phyloP scores from a whole-genome alignment of 2,797 vertebrate genomes.

The Microchirus variegatus region DNA sequence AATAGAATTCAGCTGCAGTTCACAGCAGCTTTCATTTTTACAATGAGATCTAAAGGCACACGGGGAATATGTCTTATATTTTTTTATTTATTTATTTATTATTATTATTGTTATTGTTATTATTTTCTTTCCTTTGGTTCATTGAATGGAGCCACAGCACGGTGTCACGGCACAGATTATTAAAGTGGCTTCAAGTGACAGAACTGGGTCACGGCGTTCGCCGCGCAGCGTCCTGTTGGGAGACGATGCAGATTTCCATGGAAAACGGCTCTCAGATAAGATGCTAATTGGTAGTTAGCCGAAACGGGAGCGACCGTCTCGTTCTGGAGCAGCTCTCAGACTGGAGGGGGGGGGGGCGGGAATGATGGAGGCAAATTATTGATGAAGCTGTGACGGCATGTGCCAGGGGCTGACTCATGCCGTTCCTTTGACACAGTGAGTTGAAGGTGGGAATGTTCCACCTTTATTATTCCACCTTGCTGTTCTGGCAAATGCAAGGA shows the following conservation, averaged over 20 bases:
- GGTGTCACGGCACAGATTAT: conserved; percentile 50
- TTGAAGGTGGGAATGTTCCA: not conserved
- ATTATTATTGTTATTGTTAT: conserved; percentile 34
- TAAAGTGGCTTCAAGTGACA: conserved; percentile 63
- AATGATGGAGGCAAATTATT: conserved; percentile 35
- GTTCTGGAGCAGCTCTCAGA: conserved; percentile 19
- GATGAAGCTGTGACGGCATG: conserved; percentile 7
- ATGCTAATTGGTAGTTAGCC: conserved; percentile 63
- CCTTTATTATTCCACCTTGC: not conserved
- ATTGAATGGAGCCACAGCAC: conserved; percentile 29
- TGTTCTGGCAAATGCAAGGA: not conserved
- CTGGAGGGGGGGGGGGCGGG: too few species aligned
- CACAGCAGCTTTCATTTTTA: conserved; percentile 9
- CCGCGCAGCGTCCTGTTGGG: conserved; percentile 56
- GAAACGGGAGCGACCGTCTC: conserved; percentile 46
- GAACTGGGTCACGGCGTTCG: conserved; percentile 74
- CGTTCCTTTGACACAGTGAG: not conserved
- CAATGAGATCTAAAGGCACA: conserved; percentile 25
- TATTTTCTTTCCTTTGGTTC: conserved; percentile 29
- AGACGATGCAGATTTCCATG: conserved; percentile 60
- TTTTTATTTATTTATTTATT: conserved; percentile 30
- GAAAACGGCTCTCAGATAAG: conserved; percentile 58
- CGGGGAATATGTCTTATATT: not conserved
- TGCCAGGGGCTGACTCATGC: conserved; percentile 1
- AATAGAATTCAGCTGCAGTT: conserved; percentile 2